phyloP scores from a whole-genome alignment of 2,888 invertebrate species.

The Tigriopus californicus region DNA sequence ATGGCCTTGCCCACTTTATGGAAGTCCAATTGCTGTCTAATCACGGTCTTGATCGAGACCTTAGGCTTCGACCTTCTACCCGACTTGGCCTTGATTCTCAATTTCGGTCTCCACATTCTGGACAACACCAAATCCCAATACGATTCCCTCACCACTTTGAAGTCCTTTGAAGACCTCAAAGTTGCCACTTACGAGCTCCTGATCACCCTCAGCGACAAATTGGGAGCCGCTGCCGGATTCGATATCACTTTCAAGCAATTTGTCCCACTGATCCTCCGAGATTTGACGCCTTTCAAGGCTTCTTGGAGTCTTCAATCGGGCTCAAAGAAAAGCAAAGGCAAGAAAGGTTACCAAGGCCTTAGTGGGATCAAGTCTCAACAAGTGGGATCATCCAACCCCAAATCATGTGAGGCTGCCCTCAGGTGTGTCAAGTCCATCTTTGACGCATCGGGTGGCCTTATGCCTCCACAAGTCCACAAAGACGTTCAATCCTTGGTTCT shows the following conservation, averaged over 20 bases:
- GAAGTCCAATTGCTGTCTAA: background rate
- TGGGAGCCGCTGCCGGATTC: background rate
- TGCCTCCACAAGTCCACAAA: background rate
- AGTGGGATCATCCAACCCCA: too few relatives aligned
- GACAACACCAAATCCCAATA: too few relatives aligned
- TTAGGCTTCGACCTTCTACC: too few relatives aligned
- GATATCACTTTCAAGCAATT: background rate
- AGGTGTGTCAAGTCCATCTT: background rate
- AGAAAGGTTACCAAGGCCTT: too few relatives aligned
- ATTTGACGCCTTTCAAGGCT: background rate
- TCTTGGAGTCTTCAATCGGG: too few relatives aligned
- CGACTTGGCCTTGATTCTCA: too few relatives aligned
- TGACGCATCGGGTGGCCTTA: background rate
- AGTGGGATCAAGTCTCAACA: too few relatives aligned
- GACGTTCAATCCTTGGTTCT: background rate
- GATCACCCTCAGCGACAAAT: background rate
- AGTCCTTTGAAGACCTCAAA: background rate
- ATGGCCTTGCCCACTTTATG: background rate
- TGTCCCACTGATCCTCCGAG: background rate
- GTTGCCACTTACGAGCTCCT: background rate
- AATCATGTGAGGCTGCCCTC: too few relatives aligned
- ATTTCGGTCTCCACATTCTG: too few relatives aligned
- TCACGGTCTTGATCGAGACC: background rate
- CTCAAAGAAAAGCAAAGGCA: too few relatives aligned
- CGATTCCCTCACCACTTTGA: background rate